Evolutionary conservation across 2,113 vertebrate species (phyloP).

Genomic region (Redunca redunca): DNA sequence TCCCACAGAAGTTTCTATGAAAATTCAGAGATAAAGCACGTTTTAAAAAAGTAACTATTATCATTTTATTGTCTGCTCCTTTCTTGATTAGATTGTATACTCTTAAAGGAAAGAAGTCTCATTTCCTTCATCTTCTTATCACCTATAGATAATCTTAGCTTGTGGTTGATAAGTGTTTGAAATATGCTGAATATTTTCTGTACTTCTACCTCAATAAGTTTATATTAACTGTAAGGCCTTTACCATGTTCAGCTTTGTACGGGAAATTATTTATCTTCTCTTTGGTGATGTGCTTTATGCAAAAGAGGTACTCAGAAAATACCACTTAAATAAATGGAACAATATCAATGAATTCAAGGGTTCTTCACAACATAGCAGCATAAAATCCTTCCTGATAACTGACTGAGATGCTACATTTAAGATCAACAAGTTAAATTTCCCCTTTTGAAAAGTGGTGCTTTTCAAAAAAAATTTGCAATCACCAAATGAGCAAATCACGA

Average conservation of each 20-base stretch:
- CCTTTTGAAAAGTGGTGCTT: background rate
- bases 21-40: background rate
- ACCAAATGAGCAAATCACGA: background rate
- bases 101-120: background rate
- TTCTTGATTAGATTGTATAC: background rate
- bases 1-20: background rate
- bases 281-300: background rate
- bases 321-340: background rate
- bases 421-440: background rate
- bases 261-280: background rate
- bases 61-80: background rate
- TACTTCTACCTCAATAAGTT: background rate
- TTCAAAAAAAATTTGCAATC: background rate
- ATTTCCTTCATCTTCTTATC: background rate
- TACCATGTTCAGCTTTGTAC: background rate
- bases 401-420: background rate
- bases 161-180: background rate
- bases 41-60: background rate
- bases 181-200: background rate
- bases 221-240: background rate
- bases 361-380: background rate
- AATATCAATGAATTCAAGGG: background rate
- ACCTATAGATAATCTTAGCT: background rate
- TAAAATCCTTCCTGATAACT: background rate
- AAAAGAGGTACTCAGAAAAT: constrained; percentile 14